These are phyloP conservation scores for Eumacrocentrus americanus DNA, from an alignment of 2,888 invertebrate species.

Conservation along the genomic window DNA sequence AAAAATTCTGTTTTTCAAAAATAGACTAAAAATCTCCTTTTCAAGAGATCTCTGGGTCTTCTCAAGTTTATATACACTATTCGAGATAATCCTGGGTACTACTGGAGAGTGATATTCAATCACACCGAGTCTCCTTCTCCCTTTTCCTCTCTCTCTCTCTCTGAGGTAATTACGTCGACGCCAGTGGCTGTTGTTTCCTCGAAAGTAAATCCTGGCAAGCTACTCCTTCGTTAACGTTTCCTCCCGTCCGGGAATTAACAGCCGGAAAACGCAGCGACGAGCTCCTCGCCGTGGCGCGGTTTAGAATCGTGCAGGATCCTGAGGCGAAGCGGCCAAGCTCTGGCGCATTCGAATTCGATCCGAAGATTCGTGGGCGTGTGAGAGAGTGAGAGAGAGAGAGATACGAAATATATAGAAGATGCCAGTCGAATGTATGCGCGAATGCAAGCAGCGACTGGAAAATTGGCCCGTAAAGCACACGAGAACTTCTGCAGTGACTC, in stretches of 20 bases:
- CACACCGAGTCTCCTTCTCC: slow-evolving; percentile 9
- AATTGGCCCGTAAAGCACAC: slow-evolving; percentile 35
- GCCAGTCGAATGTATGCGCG: slow-evolving; percentile 30
- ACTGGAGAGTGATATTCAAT: too few relatives aligned
- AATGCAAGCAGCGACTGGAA: slow-evolving; percentile 38
- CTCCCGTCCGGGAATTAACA: slow-evolving; percentile 34
- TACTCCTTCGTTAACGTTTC: slow-evolving; percentile 37
- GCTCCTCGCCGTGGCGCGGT: background rate
- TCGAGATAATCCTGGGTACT: too few relatives aligned
- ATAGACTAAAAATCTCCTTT: background rate
- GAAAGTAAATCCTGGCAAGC: slow-evolving; percentile 20
- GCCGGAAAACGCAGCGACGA: slow-evolving; percentile 28
- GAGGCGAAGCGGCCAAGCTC: slow-evolving; percentile 16
- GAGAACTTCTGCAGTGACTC: background rate
- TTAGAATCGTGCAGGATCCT: background rate
- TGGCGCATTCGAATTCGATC: slow-evolving; percentile 7
- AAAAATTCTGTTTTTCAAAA: too few relatives aligned
- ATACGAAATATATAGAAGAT: background rate
- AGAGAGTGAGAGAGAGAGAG: background rate
- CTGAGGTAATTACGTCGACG: slow-evolving; percentile 14
- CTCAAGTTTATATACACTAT: too few relatives aligned
- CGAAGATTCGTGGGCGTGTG: background rate
- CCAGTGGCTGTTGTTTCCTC: slow-evolving; percentile 10
- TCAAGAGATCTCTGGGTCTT: too few relatives aligned
- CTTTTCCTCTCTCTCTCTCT: slow-evolving; percentile 13